A percentile compares a stretch with the other conserved stretches of the same genome.
Conservation (phyloP, 2,888 invertebrate species). For the Phyto melanocephala region DNA sequence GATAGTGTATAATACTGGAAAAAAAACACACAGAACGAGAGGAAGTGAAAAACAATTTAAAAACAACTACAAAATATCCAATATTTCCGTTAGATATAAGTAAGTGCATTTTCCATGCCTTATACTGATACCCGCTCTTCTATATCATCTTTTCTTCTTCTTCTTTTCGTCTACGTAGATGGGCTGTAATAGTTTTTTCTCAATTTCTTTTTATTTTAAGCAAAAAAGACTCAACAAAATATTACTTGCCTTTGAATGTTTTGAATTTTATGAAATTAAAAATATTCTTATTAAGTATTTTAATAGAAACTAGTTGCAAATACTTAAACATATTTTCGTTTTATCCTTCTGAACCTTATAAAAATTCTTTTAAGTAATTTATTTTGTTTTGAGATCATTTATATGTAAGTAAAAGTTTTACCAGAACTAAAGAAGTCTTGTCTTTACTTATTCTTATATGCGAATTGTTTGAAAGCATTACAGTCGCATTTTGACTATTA, state of each 20-base stretch:
- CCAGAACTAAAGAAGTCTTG: too few species aligned
- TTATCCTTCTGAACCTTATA: too few species aligned
- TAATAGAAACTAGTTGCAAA: background rate
- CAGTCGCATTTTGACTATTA: too few species aligned
- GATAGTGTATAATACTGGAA: background rate
- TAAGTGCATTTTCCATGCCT: constrained; percentile 34
- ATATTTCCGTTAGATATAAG: constrained; percentile 50
- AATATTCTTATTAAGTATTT: background rate
- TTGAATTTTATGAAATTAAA: background rate
- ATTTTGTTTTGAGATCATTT: too few species aligned
- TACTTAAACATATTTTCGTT: background rate
- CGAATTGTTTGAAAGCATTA: too few species aligned
- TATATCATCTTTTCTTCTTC: background rate
- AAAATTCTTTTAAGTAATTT: too few species aligned
- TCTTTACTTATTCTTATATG: too few species aligned
- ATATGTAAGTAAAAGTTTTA: too few species aligned
- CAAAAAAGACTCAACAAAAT: background rate
- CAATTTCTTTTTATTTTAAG: background rate
- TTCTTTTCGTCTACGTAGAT: background rate
- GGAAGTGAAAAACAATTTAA: constrained; percentile 36
- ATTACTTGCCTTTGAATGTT: background rate
- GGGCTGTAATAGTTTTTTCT: background rate
- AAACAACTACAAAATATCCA: constrained; percentile 32
- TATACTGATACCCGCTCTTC: constrained; percentile 18
- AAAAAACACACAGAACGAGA: background rate